phyloP scores from a whole-genome alignment of 2,888 invertebrate species.

The Leistus spinibarbis region DNA sequence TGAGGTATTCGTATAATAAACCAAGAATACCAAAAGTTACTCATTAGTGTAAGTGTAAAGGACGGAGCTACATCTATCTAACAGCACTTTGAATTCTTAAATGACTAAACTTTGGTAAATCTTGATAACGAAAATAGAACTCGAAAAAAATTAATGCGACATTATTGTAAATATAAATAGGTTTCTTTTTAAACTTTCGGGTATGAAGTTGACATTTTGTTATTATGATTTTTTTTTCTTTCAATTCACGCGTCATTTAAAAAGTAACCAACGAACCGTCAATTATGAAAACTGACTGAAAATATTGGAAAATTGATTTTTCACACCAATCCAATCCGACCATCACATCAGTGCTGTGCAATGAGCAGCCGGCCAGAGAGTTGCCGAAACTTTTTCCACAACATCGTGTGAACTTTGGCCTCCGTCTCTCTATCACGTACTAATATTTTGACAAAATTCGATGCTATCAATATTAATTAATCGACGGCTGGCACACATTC shows the following conservation, averaged over 20 bases:
- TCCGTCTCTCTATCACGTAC: slow-evolving; percentile 16
- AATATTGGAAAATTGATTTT: slow-evolving; percentile 37
- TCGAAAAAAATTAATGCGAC: too few species aligned
- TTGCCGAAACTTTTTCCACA: background rate
- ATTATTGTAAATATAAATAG: background rate
- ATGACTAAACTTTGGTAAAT: too few species aligned
- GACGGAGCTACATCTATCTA: too few species aligned
- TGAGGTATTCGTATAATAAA: too few species aligned
- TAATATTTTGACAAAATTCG: slow-evolving; percentile 52
- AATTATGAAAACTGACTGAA: slow-evolving; percentile 17
- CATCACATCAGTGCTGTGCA: background rate
- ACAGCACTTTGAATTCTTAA: too few species aligned
- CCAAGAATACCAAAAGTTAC: too few species aligned
- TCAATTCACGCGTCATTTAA: background rate
- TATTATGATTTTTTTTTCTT: background rate
- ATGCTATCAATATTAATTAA: slow-evolving; percentile 39
- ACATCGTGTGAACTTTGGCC: slow-evolving; percentile 10
- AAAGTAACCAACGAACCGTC: slow-evolving; percentile 17
- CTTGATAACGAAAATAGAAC: too few species aligned
- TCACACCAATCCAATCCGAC: slow-evolving; percentile 22
- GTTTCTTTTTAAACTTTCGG: background rate
- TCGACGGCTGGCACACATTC: slow-evolving; percentile 23
- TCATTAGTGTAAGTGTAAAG: too few species aligned
- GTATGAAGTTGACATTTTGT: background rate
- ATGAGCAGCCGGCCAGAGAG: too few species aligned